phyloP scores from a whole-genome alignment of 2,113 vertebrate genomes.

The Syrrhaptes paradoxus region DNA sequence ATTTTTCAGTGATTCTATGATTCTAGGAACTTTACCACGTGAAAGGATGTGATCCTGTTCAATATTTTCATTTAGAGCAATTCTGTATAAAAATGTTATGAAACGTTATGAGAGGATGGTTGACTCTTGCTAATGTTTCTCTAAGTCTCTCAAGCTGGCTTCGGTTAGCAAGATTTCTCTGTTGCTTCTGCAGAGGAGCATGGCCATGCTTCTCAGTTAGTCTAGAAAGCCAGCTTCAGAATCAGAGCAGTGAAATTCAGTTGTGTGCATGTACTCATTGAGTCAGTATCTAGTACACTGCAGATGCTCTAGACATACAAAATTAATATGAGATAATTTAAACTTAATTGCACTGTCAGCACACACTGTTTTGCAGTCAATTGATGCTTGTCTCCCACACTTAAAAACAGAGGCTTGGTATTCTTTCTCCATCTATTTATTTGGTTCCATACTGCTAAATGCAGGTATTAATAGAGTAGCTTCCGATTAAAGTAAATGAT shows the following conservation, averaged over 20 bases:
- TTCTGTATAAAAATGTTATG: background rate
- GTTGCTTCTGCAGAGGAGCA: background rate
- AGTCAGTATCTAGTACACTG: background rate
- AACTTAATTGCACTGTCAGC: slow-evolving; percentile 1
- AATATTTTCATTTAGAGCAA: background rate
- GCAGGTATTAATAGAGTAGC: background rate
- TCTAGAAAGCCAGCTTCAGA: background rate
- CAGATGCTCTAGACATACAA: background rate
- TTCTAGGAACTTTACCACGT: background rate
- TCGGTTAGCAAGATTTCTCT: background rate
- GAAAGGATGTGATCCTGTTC: background rate
- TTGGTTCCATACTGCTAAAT: background rate
- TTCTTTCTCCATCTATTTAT: background rate
- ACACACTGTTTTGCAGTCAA: background rate
- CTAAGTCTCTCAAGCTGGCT: background rate
- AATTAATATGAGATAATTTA: slow-evolving; percentile 4
- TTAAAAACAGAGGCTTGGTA: background rate
- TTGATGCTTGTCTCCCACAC: background rate
- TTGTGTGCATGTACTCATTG: background rate
- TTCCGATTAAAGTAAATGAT: background rate
- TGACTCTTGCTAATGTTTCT: background rate
- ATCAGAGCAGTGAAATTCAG: background rate
- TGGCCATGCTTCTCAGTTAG: background rate
- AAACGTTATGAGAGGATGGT: background rate
- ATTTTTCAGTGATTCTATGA: too few species aligned